These are phyloP conservation scores for Drosophila triauraria DNA, from an alignment of 1,140 invertebrate species.

Conservation along the genomic window DNA sequence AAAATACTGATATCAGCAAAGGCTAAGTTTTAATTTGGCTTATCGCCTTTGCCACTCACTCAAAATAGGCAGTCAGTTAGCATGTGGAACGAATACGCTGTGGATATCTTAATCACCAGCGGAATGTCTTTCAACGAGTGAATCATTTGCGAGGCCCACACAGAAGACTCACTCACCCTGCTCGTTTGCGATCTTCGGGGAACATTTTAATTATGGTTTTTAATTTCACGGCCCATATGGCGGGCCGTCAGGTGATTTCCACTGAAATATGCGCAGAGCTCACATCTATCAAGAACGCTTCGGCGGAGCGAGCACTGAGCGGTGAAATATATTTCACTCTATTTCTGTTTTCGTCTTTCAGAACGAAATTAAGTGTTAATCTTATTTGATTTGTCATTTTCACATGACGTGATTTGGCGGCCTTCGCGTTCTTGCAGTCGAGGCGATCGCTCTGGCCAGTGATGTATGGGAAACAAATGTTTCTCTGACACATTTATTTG, in stretches of 20 bases:
- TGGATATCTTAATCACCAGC: constrained; percentile 29
- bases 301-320: constrained; percentile 26
- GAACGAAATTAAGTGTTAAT: constrained; percentile 78
- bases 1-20: no score
- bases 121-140: constrained; percentile 35
- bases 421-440: constrained; percentile 46
- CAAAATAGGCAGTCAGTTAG: not conserved
- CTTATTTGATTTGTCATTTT: constrained; percentile 81
- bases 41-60: not conserved
- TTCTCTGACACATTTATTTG: constrained; percentile 81
- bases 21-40: no score
- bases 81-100: constrained; percentile 11
- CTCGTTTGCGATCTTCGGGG: constrained; percentile 19
- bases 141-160: constrained; percentile 30
- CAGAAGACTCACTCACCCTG: constrained; percentile 3
- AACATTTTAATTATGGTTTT: constrained; percentile 71
- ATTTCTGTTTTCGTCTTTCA: constrained; percentile 57
- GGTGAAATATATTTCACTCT: constrained; percentile 51
- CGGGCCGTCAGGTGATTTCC: constrained; percentile 70
- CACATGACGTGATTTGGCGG: constrained; percentile 75
- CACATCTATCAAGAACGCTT: constrained; percentile 44
- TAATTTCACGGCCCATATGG: constrained; percentile 70
- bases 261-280: constrained; percentile 42
- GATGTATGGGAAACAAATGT: constrained; percentile 81
- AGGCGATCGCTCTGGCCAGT: constrained; percentile 34